Conservation (phyloP, 2,888 invertebrate species). For the Acanthosoma haemorrhoidale region DNA sequence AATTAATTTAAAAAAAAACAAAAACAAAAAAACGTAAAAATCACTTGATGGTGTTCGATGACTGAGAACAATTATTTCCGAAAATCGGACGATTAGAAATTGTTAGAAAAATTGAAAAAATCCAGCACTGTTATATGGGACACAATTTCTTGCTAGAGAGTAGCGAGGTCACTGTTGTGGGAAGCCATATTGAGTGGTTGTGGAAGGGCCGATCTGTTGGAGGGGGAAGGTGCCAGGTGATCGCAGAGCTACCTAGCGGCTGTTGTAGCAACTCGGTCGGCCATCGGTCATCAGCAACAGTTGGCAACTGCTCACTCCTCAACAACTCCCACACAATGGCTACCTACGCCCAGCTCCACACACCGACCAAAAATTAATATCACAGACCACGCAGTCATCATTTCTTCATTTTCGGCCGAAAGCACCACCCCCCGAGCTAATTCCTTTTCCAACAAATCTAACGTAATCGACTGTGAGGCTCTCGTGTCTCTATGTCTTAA, state of each 20-base stretch:
- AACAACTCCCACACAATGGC: no score
- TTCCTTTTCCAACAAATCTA: no score
- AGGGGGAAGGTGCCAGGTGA: background rate
- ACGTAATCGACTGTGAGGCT: no score
- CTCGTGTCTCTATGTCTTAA: no score
- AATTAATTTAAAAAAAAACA: no score
- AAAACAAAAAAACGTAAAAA: no score
- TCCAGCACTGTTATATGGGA: background rate
- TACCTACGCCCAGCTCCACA: no score
- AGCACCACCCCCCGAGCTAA: no score
- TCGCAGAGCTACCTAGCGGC: background rate
- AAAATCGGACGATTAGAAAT: background rate
- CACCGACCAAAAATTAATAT: no score
- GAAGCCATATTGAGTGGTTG: slow-evolving; percentile 40
- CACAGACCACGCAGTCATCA: no score
- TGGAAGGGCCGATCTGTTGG: background rate
- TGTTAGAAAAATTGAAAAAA: background rate
- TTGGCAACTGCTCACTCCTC: background rate
- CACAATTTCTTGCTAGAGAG: background rate
- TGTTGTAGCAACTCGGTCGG: background rate
- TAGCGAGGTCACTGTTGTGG: slow-evolving; percentile 33
- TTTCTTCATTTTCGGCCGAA: no score
- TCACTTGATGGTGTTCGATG: no score
- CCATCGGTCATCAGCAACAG: slow-evolving; percentile 8
- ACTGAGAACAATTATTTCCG: background rate